phyloP scores from a whole-genome alignment of 2,888 invertebrate species.

The Neoaliturus tenellus region DNA sequence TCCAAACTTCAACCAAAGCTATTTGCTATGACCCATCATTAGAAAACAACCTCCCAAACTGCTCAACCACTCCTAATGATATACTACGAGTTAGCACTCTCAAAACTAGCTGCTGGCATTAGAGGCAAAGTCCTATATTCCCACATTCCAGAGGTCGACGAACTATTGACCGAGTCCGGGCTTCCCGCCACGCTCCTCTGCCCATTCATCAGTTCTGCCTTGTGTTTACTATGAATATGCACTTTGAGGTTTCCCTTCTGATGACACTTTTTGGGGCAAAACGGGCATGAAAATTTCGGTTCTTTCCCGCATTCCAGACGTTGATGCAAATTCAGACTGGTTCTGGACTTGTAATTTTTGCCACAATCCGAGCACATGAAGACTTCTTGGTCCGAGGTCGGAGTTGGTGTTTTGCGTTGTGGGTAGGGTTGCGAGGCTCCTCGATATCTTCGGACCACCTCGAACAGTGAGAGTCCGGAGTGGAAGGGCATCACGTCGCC shows the following conservation, averaged over 20 bases:
- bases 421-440: conserved; percentile 17
- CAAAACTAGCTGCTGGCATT: neutral
- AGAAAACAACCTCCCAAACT: too few relatives aligned
- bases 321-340: conserved; percentile 67
- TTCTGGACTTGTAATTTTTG: conserved; percentile 67
- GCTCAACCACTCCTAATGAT: too few relatives aligned
- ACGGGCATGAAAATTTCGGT: conserved; percentile 69
- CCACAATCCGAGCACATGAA: conserved; percentile 65
- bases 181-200: neutral
- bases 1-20: too few relatives aligned
- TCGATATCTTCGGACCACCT: conserved; percentile 39
- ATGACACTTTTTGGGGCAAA: conserved; percentile 68
- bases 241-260: conserved; percentile 67
- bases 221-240: conserved; percentile 63
- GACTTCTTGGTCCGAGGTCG: conserved; percentile 64
- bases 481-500: conserved; percentile 23
- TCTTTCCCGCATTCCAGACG: conserved; percentile 69
- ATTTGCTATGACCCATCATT: too few relatives aligned
- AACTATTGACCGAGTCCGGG: neutral
- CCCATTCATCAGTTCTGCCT: conserved; percentile 51
- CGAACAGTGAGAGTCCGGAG: conserved; percentile 42
- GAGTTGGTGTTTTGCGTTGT: neutral
- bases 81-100: neutral
- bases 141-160: neutral
- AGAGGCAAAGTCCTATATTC: neutral